A percentile compares a stretch with the other conserved stretches of the same genome.
Evolutionary conservation across 2,888 invertebrate species (phyloP).

Genomic region (Habroteleia sp.): DNA sequence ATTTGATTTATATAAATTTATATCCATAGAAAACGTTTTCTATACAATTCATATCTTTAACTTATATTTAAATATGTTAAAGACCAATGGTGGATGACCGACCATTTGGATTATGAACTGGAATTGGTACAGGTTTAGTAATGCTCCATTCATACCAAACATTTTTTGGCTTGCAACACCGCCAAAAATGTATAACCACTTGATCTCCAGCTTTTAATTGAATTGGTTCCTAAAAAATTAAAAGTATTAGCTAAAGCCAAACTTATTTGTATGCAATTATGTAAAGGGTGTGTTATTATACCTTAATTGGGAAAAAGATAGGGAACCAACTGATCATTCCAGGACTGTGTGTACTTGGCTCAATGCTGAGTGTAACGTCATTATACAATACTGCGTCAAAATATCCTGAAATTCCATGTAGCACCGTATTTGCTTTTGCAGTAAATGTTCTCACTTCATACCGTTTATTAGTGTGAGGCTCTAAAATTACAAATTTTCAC

Average conservation of each 20-base stretch:
- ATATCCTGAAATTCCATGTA: constrained; percentile 98
- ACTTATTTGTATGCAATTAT: neutral
- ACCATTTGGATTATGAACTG: constrained; percentile 88
- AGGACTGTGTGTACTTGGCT: constrained; percentile 92
- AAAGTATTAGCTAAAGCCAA: neutral
- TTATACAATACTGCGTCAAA: constrained; percentile 95
- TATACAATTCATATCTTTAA: too few species aligned
- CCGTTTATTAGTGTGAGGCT: constrained; percentile 87
- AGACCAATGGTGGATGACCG: constrained; percentile 87
- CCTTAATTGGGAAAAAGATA: constrained; percentile 94
- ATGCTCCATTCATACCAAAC: constrained; percentile 99
- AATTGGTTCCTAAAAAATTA: constrained; percentile 85
- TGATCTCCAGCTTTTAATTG: constrained; percentile 86
- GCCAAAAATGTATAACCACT: constrained; percentile 93
- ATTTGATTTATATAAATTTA: too few species aligned
- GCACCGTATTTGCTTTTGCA: constrained; percentile 87
- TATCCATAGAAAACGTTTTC: too few species aligned
- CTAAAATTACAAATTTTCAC: too few species aligned
- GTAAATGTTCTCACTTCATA: constrained; percentile 86
- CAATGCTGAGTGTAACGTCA: constrained; percentile 92
- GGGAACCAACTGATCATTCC: constrained; percentile 99
- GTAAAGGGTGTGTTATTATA: too few species aligned
- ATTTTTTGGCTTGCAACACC: constrained; percentile 88
- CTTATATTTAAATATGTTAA: too few species aligned
- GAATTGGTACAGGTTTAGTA: constrained; percentile 83